Evolutionary conservation across 2,113 vertebrate species (phyloP).

Genomic region (Tricholaema leucomelas): DNA sequence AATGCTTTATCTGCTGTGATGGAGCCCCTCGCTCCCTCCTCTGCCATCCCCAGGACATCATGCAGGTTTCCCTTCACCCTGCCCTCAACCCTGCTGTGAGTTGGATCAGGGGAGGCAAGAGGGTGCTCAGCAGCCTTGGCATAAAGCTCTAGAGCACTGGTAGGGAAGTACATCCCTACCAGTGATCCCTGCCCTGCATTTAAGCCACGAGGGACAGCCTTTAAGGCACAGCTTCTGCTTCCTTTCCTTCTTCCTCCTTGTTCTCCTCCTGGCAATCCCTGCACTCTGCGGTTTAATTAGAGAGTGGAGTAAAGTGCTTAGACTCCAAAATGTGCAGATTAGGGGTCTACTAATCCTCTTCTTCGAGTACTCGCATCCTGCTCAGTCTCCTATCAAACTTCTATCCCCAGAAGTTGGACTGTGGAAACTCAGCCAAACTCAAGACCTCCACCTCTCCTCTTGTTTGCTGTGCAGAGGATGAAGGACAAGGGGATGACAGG

Average conservation of each 20-base stretch:
- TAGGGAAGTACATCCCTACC: neutral
- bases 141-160: neutral
- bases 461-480: neutral
- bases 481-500: neutral
- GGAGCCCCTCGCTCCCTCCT: neutral
- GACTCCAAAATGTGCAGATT: conserved; percentile 35
- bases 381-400: neutral
- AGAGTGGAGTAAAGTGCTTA: conserved; percentile 2
- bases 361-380: conserved; percentile 34
- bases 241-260: neutral
- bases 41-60: neutral
- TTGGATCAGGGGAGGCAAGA: neutral
- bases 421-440: conserved; percentile 20
- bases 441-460: neutral
- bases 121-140: neutral
- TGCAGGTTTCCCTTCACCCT: neutral
- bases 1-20: neutral
- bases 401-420: neutral
- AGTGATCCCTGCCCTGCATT: neutral
- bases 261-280: conserved; percentile 35
- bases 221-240: neutral
- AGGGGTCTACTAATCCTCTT: conserved; percentile 39
- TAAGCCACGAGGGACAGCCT: neutral
- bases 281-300: conserved; percentile 34
- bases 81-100: neutral